Evolutionary conservation across 2,888 invertebrate genomes (phyloP).

Genomic region (Microdon myrmicae): DNA sequence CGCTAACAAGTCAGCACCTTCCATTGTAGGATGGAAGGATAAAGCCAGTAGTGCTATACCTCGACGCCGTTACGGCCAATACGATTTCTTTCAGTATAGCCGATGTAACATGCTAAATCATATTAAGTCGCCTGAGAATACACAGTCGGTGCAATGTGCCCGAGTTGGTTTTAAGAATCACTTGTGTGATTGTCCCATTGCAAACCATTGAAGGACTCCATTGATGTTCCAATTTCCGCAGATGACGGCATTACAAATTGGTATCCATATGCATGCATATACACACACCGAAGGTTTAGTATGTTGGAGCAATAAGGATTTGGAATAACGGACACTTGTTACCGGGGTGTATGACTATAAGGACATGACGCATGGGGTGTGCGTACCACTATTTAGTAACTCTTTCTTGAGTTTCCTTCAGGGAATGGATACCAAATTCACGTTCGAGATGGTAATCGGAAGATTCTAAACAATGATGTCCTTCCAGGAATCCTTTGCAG

Average conservation of each 20-base stretch:
- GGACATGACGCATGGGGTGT: no score
- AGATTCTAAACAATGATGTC: constrained; percentile 42
- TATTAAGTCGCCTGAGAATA: constrained; percentile 46
- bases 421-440: constrained; percentile 25
- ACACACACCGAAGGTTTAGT: background rate
- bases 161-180: no score
- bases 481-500: constrained; percentile 45
- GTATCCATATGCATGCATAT: constrained; percentile 46
- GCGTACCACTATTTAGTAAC: no score
- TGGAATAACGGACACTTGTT: constrained; percentile 39
- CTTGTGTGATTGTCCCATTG: no score
- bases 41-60: constrained; percentile 1
- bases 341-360: constrained; percentile 14
- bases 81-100: constrained; percentile 41
- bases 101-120: constrained; percentile 48
- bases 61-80: no score
- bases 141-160: no score
- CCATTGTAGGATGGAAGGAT: constrained; percentile 34
- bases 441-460: constrained; percentile 37
- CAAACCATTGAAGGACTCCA: constrained; percentile 52
- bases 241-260: constrained; percentile 57
- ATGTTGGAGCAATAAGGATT: no score
- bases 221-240: constrained; percentile 58
- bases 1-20: constrained; percentile 51
- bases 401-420: constrained; percentile 1